These are phyloP conservation scores for Periophthalmodon schlosseri DNA, from an alignment of 2,113 vertebrate genomes.

Conservation along the genomic window DNA sequence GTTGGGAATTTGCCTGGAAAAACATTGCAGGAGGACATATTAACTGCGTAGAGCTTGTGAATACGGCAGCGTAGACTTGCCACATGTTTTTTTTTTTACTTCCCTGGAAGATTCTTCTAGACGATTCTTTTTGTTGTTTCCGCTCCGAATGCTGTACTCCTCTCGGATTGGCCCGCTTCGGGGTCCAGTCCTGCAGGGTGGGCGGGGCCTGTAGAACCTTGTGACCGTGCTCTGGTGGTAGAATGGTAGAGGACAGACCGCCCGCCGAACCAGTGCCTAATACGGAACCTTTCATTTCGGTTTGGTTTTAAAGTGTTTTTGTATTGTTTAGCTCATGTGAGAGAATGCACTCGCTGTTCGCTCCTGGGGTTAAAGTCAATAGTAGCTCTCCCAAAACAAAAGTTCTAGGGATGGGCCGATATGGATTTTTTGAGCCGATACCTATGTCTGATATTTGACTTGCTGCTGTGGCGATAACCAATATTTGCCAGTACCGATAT, in stretches of 20 bases:
- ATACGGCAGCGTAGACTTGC: not conserved
- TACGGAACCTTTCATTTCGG: conserved; percentile 10
- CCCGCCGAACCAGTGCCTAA: conserved; percentile 52
- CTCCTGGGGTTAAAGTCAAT: not conserved
- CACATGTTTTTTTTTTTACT: conserved; percentile 1
- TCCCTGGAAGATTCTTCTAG: not conserved
- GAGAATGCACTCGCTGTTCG: not conserved
- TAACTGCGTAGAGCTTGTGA: conserved; percentile 7
- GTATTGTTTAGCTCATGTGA: not conserved
- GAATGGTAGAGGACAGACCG: conserved; percentile 23
- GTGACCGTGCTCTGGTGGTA: conserved; percentile 10
- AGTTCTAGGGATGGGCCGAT: no score
- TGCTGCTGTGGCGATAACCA: no score
- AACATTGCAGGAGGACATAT: conserved; percentile 2
- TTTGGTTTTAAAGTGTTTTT: conserved; percentile 3
- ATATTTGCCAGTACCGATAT: no score
- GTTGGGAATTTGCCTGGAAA: not conserved
- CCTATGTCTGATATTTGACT: no score
- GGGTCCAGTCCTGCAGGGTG: conserved; percentile 10
- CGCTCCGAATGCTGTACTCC: conserved; percentile 20
- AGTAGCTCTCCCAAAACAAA: not conserved
- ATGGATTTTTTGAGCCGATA: no score
- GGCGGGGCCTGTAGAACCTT: conserved; percentile 12
- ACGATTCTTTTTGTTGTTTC: not conserved
- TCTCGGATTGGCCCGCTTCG: not conserved